These are phyloP conservation scores for Danio jaintianensis DNA, from an alignment of 2,797 vertebrate species.

Conservation along the genomic window DNA sequence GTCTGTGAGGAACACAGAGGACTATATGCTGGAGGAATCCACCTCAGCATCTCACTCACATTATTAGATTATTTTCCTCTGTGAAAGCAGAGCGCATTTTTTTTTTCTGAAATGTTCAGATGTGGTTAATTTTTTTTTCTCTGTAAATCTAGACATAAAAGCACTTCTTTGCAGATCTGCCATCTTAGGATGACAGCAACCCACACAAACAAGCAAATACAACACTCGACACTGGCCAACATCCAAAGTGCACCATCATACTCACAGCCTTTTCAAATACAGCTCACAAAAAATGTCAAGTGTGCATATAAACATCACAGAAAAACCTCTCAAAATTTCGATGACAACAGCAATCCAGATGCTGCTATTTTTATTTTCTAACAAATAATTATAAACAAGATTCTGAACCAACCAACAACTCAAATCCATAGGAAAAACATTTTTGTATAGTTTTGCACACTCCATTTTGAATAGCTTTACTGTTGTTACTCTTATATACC, in stretches of 20 bases:
- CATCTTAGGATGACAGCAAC: slow-evolving; percentile 11
- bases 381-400: background rate
- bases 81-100: background rate
- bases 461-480: background rate
- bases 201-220: slow-evolving; percentile 37
- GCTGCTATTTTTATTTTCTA: background rate
- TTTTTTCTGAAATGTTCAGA: background rate
- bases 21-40: background rate
- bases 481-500: background rate
- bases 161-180: background rate
- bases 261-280: slow-evolving; percentile 26
- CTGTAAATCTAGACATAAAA: background rate
- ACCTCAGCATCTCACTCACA: background rate
- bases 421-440: background rate
- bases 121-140: background rate
- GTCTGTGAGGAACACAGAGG: slow-evolving; percentile 8
- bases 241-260: slow-evolving; percentile 33
- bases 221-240: slow-evolving; percentile 17
- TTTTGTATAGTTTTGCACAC: background rate
- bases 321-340: background rate
- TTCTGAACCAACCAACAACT: background rate
- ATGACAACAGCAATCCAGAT: background rate
- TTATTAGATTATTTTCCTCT: slow-evolving; percentile 8
- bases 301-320: slow-evolving; percentile 11
- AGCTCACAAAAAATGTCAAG: slow-evolving; percentile 29